Conservation (phyloP, 2,888 invertebrate genomes). For the Apotomis capreana region DNA sequence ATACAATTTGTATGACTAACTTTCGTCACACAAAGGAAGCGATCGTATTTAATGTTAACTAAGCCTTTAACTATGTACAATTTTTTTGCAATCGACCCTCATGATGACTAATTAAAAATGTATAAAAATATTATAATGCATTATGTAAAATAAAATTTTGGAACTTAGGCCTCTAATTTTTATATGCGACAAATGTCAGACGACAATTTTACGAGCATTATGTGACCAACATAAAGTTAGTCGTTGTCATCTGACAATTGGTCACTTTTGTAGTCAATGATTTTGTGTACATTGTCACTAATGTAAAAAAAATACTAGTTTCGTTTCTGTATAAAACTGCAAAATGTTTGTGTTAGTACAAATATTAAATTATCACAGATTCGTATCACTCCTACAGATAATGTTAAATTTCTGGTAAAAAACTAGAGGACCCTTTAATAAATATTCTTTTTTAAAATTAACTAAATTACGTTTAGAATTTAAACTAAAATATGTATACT, state of each 20-base stretch:
- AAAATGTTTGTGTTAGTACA: slow-evolving; percentile 41
- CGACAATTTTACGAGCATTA: no score
- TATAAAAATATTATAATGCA: background rate
- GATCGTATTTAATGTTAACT: no score
- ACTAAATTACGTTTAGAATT: slow-evolving; percentile 1
- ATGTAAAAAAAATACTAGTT: no score
- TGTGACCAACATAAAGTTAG: no score
- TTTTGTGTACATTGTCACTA: no score
- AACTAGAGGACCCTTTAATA: slow-evolving; percentile 32
- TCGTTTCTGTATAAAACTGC: slow-evolving; percentile 37
- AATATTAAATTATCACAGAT: slow-evolving; percentile 68
- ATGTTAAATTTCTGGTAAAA: slow-evolving; percentile 38
- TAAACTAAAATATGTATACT: background rate
- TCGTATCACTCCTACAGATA: slow-evolving; percentile 67
- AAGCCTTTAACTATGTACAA: no score
- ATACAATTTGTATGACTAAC: no score
- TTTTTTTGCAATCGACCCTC: no score
- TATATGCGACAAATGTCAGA: no score
- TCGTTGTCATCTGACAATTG: no score
- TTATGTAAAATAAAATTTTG: background rate
- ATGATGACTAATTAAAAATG: background rate
- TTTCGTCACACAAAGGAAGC: no score
- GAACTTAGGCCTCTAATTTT: no score
- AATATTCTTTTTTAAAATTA: slow-evolving; percentile 5
- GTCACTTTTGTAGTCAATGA: background rate